Conservation (phyloP, 2,888 invertebrate genomes). For the Pheosia tremula region DNA sequence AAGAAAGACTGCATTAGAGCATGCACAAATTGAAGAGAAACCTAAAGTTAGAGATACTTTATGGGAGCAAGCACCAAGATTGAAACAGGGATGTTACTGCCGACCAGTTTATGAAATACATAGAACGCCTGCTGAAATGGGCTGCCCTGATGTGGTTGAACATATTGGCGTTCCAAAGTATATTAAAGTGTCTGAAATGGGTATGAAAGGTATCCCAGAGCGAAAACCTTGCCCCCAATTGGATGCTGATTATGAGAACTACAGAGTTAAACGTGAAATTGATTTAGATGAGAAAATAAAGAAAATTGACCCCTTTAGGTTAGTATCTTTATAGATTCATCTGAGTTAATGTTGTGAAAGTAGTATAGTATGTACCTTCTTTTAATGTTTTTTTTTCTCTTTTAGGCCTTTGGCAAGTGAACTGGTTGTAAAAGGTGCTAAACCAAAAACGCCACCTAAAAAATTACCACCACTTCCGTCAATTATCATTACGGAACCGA, state of each 20-base stretch:
- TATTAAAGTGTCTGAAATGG: slow-evolving; percentile 64
- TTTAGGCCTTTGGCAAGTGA: slow-evolving; percentile 60
- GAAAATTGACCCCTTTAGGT: slow-evolving; percentile 71
- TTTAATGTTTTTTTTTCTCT: slow-evolving; percentile 17
- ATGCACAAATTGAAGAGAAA: slow-evolving; percentile 63
- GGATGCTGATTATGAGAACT: slow-evolving; percentile 55
- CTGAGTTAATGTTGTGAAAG: not conserved
- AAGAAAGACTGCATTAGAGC: slow-evolving; percentile 61
- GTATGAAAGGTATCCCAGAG: slow-evolving; percentile 50
- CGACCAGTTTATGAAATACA: slow-evolving; percentile 65
- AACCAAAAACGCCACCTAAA: slow-evolving; percentile 53
- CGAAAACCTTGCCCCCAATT: slow-evolving; percentile 47
- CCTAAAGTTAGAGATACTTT: slow-evolving; percentile 51
- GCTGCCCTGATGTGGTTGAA: slow-evolving; percentile 58
- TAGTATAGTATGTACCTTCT: no score
- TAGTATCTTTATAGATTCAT: slow-evolving; percentile 8
- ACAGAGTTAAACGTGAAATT: slow-evolving; percentile 56
- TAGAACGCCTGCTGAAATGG: slow-evolving; percentile 62
- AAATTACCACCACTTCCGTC: slow-evolving; percentile 53
- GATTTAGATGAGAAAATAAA: slow-evolving; percentile 53
- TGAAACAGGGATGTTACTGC: slow-evolving; percentile 61
- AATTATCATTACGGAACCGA: slow-evolving; percentile 42
- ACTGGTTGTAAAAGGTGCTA: slow-evolving; percentile 63
- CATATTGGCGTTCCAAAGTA: slow-evolving; percentile 65
- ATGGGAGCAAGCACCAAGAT: slow-evolving; percentile 63